Conservation (phyloP, 2,113 vertebrate species). For the Orientallactaga bullata region DNA sequence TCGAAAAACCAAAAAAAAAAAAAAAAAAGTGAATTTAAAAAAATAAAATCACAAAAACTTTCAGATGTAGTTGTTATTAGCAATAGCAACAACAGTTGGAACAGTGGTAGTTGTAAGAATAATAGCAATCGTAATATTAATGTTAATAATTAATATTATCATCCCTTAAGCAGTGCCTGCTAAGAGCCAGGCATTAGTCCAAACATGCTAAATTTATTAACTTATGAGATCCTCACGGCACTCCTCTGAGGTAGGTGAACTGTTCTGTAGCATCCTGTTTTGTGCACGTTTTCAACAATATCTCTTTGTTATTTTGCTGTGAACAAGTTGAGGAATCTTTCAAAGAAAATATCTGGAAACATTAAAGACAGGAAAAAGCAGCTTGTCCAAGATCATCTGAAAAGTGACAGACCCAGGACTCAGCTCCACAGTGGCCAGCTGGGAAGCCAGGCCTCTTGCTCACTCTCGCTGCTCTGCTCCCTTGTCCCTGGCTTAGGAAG, state of each 20-base stretch:
- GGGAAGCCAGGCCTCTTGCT: not conserved
- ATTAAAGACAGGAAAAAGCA: constrained; percentile 6
- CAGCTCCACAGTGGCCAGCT: not conserved
- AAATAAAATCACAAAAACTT: not conserved
- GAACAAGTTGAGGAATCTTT: constrained; percentile 9
- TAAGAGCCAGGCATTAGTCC: not conserved
- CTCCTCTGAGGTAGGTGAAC: not conserved
- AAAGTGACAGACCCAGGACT: not conserved
- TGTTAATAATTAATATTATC: not conserved
- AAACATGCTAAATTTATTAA: constrained; percentile 6
- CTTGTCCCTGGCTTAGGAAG: not conserved
- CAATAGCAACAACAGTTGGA: not conserved
- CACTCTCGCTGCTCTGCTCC: not conserved
- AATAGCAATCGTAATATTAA: not conserved
- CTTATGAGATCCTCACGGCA: constrained; percentile 14
- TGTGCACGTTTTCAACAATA: constrained; percentile 16
- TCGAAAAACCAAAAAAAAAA: no score
- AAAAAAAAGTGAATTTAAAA: not conserved
- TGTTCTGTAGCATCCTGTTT: constrained; percentile 19
- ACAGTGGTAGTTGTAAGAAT: not conserved
- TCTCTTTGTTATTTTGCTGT: constrained; percentile 13
- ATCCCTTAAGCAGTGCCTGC: not conserved
- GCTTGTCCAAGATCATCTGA: constrained; percentile 1
- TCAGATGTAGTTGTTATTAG: not conserved
- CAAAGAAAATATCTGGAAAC: constrained; percentile 62